A percentile compares a stretch with the other conserved stretches of the same genome.
Conservation (phyloP, 2,888 invertebrate genomes). For the Drosophila lutescens region DNA sequence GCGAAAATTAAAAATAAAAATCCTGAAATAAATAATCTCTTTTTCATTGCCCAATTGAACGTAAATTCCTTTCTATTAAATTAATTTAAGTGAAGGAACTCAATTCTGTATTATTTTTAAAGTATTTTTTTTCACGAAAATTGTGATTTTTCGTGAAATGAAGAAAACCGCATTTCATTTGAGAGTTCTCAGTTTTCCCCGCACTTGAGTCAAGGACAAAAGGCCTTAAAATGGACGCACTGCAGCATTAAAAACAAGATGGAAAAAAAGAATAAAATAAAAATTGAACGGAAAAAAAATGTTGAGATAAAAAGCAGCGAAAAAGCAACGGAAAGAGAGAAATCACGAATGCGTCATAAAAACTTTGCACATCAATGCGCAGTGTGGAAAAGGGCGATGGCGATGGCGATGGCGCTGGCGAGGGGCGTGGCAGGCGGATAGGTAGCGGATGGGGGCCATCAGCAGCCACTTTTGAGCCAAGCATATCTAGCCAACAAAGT, state of each 20-base stretch:
- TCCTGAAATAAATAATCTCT: no score
- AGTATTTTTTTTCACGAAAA: neutral
- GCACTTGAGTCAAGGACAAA: slow-evolving; percentile 72
- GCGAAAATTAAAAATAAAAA: no score
- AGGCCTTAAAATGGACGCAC: slow-evolving; percentile 70
- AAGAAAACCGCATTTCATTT: slow-evolving; percentile 33
- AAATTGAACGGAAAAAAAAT: slow-evolving; percentile 34
- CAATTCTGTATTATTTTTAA: neutral
- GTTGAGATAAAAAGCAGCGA: slow-evolving; percentile 21
- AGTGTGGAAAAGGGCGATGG: slow-evolving; percentile 17
- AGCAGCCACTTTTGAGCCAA: slow-evolving; percentile 57
- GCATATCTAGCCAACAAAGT: slow-evolving; percentile 61
- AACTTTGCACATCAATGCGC: slow-evolving; percentile 74
- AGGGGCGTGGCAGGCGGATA: slow-evolving; percentile 36
- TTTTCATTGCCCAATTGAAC: no score
- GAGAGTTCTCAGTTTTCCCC: slow-evolving; percentile 35
- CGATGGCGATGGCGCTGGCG: slow-evolving; percentile 1
- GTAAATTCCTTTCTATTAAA: no score
- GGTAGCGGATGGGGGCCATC: slow-evolving; percentile 51
- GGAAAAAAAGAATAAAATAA: slow-evolving; percentile 10
- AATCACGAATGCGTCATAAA: slow-evolving; percentile 78
- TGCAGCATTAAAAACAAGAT: slow-evolving; percentile 61
- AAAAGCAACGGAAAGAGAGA: slow-evolving; percentile 47
- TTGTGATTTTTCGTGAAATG: slow-evolving; percentile 27
- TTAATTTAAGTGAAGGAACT: no score